Conservation (phyloP, 2,888 invertebrate genomes). For the Ypsolopha sequella region DNA sequence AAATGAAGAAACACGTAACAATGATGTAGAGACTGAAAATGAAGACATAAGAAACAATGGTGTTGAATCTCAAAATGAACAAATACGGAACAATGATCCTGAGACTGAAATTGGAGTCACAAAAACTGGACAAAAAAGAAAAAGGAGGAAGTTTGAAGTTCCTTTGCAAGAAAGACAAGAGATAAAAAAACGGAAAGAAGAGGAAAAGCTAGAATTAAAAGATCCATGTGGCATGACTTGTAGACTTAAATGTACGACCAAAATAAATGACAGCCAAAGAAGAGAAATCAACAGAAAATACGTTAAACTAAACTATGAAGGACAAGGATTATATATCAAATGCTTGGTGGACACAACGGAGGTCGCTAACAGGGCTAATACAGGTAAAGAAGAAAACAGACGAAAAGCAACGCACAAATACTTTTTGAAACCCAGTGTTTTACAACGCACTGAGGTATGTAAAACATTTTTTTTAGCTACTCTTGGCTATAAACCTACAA, state of each 20-base stretch:
- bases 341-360: neutral
- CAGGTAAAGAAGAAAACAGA: neutral
- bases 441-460: no score
- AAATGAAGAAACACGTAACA: neutral
- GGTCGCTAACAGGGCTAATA: neutral
- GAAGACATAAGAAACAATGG: no score
- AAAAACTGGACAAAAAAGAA: neutral
- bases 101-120: no score
- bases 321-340: neutral
- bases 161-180: neutral
- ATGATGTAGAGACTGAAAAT: neutral
- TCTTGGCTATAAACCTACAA: neutral
- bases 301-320: neutral
- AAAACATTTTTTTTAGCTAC: neutral
- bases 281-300: neutral
- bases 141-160: neutral
- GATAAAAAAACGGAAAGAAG: neutral
- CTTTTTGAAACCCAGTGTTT: no score
- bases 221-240: no score
- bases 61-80: no score
- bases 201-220: no score
- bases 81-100: no score
- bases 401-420: neutral
- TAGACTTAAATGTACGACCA: no score
- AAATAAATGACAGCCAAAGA: no score